A percentile compares a stretch with the other conserved stretches of the same genome.
Evolutionary conservation across 1,140 invertebrate species (phyloP).

Genomic region (Tetragnatha versicolor): DNA sequence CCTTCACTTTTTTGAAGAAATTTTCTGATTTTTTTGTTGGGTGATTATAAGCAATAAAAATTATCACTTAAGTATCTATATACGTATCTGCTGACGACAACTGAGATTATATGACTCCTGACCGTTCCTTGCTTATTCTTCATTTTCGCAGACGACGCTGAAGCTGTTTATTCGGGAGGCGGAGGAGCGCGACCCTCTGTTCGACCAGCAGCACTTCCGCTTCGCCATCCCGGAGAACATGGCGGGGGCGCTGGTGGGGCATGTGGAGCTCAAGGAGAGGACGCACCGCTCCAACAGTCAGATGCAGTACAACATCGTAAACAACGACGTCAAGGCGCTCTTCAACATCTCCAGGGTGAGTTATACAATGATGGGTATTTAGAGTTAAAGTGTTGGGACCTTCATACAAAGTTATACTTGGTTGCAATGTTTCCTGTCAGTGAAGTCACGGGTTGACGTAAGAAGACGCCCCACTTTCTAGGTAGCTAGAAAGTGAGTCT

Average conservation of each 20-base stretch:
- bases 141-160: constrained; percentile 45
- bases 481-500: no score
- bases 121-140: not conserved
- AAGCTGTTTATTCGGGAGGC: constrained; percentile 59
- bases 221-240: constrained; percentile 82
- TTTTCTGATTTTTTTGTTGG: no score
- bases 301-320: constrained; percentile 59
- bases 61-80: no score
- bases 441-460: no score
- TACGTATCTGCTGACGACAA: no score
- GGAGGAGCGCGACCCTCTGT: constrained; percentile 59
- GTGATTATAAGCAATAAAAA: no score
- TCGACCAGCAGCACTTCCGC: constrained; percentile 59
- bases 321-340: constrained; percentile 58
- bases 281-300: constrained; percentile 67
- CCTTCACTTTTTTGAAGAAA: no score
- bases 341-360: constrained; percentile 59
- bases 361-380: not conserved
- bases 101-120: no score
- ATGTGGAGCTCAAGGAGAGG: constrained; percentile 63
- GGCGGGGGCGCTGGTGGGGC: constrained; percentile 77
- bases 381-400: not conserved
- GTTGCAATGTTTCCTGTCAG: not conserved
- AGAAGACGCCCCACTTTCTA: no score
- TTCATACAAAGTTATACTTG: not conserved